Evolutionary conservation across 2,113 vertebrate genomes (phyloP).

Genomic region (Pimephales promelas): DNA sequence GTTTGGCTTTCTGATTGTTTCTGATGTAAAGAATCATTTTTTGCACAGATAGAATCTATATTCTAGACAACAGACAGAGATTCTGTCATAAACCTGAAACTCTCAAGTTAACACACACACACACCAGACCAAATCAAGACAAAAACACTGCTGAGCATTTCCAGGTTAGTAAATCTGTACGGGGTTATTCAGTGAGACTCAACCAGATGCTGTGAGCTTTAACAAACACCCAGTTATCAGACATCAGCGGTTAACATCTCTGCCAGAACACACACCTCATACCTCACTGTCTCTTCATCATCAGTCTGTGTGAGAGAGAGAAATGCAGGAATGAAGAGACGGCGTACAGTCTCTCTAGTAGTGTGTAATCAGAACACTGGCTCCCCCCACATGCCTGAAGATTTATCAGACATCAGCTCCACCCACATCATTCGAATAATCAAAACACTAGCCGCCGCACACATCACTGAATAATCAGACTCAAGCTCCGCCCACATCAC

Average conservation of each 20-base stretch:
- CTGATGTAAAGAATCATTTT: background rate
- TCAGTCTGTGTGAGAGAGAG: constrained; percentile 80
- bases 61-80: too few relatives aligned
- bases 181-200: background rate
- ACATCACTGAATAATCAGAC: background rate
- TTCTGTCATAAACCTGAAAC: too few relatives aligned
- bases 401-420: background rate
- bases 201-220: background rate
- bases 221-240: background rate
- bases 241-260: background rate
- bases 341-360: background rate
- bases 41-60: background rate
- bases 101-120: background rate
- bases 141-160: background rate
- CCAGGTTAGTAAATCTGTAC: background rate
- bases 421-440: background rate
- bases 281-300: constrained; percentile 91
- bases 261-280: constrained; percentile 52
- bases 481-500: background rate
- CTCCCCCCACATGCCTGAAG: background rate
- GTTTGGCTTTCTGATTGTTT: background rate
- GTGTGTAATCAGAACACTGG: background rate
- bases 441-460: background rate
- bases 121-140: background rate
- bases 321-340: background rate